Base-by-base conservation (phyloP, 1,140 invertebrate species). In the Formica selysi region DNA sequence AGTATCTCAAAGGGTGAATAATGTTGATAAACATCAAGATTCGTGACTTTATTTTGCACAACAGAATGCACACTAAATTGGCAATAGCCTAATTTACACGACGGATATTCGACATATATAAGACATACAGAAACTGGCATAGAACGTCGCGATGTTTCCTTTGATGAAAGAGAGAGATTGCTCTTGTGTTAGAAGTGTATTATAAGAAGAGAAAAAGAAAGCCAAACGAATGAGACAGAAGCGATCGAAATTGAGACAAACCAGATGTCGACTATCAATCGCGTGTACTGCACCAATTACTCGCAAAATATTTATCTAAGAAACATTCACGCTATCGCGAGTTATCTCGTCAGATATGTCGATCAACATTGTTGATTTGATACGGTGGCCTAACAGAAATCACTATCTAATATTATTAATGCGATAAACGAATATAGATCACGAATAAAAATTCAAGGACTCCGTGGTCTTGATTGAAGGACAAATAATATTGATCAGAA, bases 301-400 rank as follows among this genome's bases (percentile, higher is more conserved):
- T 51, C 48, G 4, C 16, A 19, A 29, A 51, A 51, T 51, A 51
- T 51, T 41, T 74, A 26, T 74, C 36, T 41, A 41, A 74, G 19
- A 13, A 22, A 76, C 59, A 76, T 26, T 26, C 57, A 29, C 4
- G 38, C 22, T 61, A 76, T 44, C 57, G 26, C 54, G 16, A 16
- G 11, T 6, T 32, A n/a, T 51, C 48, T 51, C 19, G 29, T 13
- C 38, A 78, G 59, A 41, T 78, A 65, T 44, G 61, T 29, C 74
- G 38, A 78, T 78, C 19, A 41, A 38, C 11, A 36, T 44, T 78
- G 65, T 78, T 61, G 76, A 78, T 67, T 65, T 78, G 74, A 11
- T 22, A 41, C 61, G 22, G 26, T 32, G 38, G 61, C 11, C 41
- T 26, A 32, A 16, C 2, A 19, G 0, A 29, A 78, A 65, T 65